Evolutionary conservation across 2,113 vertebrate species (phyloP).

Genomic region (Oceanodroma tethys): DNA sequence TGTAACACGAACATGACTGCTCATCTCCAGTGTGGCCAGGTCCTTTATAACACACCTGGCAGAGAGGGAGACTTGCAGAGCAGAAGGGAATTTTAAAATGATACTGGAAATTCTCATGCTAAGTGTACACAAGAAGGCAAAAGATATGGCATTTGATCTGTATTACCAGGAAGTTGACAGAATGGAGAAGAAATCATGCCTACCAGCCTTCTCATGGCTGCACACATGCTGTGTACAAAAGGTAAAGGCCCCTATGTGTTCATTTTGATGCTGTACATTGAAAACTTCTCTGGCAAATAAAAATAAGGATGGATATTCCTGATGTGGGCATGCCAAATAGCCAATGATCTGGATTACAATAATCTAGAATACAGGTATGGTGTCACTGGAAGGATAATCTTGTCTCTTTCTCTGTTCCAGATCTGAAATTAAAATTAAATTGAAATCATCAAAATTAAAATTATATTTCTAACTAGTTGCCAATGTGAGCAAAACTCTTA

Average conservation of each 20-base stretch:
- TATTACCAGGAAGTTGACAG: not conserved
- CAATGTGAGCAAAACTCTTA: not conserved
- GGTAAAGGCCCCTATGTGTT: not conserved
- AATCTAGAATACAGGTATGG: not conserved
- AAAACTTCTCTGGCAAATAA: not conserved
- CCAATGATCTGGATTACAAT: not conserved
- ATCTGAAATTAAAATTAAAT: not conserved
- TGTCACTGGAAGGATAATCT: not conserved
- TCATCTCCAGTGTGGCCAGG: not conserved
- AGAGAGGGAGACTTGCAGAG: not conserved
- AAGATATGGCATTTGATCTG: not conserved
- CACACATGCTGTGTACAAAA: not conserved
- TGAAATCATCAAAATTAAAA: not conserved
- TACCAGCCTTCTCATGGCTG: not conserved
- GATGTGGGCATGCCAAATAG: not conserved
- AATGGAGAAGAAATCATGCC: not conserved
- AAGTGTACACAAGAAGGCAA: not conserved
- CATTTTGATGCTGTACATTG: not conserved
- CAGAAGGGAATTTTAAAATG: not conserved
- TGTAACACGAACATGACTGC: not conserved
- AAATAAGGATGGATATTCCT: not conserved
- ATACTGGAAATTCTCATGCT: not conserved
- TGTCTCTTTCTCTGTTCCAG: not conserved
- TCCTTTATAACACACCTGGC: not conserved
- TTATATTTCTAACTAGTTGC: not conserved